Evolutionary conservation across 2,113 vertebrate species (phyloP), one percentile per base, ranked within the genome.

Genomic region (Pavo muticus): DNA sequence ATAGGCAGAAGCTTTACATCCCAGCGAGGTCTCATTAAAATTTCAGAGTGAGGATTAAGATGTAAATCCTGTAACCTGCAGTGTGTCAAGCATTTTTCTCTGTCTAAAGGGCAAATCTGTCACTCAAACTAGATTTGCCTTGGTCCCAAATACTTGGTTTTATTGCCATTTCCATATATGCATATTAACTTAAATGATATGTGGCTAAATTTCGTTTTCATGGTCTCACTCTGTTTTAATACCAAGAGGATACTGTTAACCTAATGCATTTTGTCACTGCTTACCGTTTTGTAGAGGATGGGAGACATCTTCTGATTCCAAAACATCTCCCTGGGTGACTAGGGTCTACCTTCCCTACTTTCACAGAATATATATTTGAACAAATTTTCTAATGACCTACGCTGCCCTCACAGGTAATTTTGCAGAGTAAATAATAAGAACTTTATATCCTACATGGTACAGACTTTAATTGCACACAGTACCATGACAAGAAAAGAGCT

Each of bases 21-120:
- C 73, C 80, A 52, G 35, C 4, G 73, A 87, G 76, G 76, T 60
- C 87, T 96, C 94, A 88, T 95, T 93, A 95, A 90, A 95, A 95
- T 39, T 47, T 21, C 52, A 69, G 85, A 81, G 67, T 0, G 0
- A 95, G 67, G 85, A 95, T 96, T 86, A 95, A 95, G 90, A 90
- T 82, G 79, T 91, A 96, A 96, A 93, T 95, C 91, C 79, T 81
- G 50, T 63, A 81, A 95, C 93, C 79, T 93, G 92, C 72, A 68
- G 70, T 1, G 44, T 91, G 90, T 92, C 83, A 73, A 61, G 59
- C 54, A 3, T 78, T 93, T 79, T 87, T 50, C 68, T 76, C 91
- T 88, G 85, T 84, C 65, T 91, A 90, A 95, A 95, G 90, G 95
- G 91, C 88, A 84, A 59, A 73, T 69, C 73, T 74, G 90, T 75